Conservation (phyloP, 2,113 vertebrate genomes). For the Silurus asotus region DNA sequence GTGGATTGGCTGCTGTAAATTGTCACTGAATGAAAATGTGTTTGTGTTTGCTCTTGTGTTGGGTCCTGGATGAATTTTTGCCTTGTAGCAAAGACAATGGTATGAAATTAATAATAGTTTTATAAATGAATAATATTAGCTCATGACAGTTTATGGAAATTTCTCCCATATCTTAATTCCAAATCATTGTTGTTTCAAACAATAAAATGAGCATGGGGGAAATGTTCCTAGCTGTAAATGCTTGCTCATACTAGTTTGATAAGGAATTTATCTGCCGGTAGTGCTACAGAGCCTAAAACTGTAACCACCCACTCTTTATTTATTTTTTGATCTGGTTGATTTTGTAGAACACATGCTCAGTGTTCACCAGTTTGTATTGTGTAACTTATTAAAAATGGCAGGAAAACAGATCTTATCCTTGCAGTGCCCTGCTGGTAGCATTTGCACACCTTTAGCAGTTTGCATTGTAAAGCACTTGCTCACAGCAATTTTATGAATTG, state of each 20-base stretch:
- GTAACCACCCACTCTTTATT: neutral
- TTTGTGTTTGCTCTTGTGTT: neutral
- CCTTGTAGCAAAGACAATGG: neutral
- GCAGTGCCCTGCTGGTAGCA: neutral
- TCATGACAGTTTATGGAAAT: neutral
- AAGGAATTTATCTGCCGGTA: neutral
- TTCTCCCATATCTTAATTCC: neutral
- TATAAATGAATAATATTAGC: neutral
- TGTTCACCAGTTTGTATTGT: neutral
- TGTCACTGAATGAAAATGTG: neutral
- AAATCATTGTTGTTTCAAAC: neutral
- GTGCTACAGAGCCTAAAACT: neutral
- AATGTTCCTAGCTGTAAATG: neutral
- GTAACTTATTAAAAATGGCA: neutral
- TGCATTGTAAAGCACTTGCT: neutral
- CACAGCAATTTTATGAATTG: neutral
- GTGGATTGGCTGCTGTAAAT: neutral
- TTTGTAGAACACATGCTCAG: neutral
- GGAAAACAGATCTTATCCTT: neutral
- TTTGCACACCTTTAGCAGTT: neutral
- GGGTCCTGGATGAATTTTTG: neutral
- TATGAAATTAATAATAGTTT: neutral
- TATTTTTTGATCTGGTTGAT: neutral
- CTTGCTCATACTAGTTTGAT: neutral
- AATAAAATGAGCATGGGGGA: neutral